Conservation (phyloP, 2,113 vertebrate species). For the Cyanoramphus novaezelandiae region DNA sequence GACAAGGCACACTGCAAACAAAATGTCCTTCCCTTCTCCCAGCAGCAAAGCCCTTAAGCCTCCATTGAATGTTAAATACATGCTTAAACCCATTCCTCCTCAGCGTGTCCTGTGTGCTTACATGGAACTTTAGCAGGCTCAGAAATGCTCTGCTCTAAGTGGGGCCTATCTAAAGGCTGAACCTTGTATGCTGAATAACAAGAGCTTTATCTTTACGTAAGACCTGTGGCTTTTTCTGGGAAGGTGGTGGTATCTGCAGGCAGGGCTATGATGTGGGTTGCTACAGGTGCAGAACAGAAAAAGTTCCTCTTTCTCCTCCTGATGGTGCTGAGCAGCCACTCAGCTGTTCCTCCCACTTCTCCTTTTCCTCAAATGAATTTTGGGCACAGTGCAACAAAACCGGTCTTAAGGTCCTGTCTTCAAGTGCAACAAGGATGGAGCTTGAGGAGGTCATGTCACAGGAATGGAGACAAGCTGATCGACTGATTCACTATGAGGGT, state of each 20-base stretch:
- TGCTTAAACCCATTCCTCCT: not conserved
- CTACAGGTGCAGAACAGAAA: not conserved
- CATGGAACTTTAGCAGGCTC: not conserved
- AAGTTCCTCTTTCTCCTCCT: not conserved
- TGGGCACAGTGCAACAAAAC: not conserved
- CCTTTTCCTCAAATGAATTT: not conserved
- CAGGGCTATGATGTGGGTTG: not conserved
- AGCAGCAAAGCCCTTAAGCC: constrained; percentile 37
- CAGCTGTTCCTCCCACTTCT: not conserved
- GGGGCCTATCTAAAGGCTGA: not conserved
- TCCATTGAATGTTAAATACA: constrained; percentile 12
- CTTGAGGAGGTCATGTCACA: not conserved
- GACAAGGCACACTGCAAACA: not conserved
- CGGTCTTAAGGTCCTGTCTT: not conserved
- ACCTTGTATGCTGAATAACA: not conserved
- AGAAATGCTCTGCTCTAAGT: not conserved
- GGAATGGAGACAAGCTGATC: not conserved
- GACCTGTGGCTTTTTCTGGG: not conserved
- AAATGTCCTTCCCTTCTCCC: constrained; percentile 1
- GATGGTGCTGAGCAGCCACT: not conserved
- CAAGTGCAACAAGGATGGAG: not conserved
- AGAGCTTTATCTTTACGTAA: not conserved
- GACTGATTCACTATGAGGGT: not conserved
- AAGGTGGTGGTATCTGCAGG: not conserved
- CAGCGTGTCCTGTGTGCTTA: not conserved